Percentiles rank a stretch among this genome's conserved stretches.
Evolutionary conservation across 2,113 vertebrate species (phyloP).

Genomic region (Antechinus flavipes): DNA sequence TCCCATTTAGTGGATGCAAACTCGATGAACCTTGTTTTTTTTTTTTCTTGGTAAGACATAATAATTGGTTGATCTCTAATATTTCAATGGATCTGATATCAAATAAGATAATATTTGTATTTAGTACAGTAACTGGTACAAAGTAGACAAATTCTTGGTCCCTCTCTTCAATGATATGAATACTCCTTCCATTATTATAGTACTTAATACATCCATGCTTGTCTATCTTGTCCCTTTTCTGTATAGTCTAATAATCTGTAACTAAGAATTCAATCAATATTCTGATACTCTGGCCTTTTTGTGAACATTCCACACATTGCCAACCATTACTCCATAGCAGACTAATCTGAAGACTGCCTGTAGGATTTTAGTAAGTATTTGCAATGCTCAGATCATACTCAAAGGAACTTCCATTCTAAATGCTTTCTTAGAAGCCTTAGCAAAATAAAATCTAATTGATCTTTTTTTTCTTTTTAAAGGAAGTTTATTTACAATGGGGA

Average conservation of each 20-base stretch:
- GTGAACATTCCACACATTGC: neutral
- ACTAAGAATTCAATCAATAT: neutral
- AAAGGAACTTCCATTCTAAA: neutral
- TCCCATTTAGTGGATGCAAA: neutral
- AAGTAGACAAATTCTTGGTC: neutral
- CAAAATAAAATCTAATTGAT: neutral
- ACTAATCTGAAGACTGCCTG: neutral
- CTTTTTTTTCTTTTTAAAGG: neutral
- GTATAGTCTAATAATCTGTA: neutral
- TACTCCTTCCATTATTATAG: neutral
- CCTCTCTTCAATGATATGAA: neutral
- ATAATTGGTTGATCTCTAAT: neutral
- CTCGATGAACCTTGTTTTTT: neutral
- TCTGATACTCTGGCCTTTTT: neutral
- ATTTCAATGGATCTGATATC: neutral
- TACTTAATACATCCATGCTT: neutral
- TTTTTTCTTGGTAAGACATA: neutral
- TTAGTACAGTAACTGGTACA: neutral
- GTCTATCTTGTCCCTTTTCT: neutral
- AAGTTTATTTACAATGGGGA: neutral
- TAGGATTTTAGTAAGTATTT: neutral
- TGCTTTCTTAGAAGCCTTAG: neutral
- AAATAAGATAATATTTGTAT: neutral
- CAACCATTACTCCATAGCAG: neutral
- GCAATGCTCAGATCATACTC: neutral